Evolutionary conservation across 2,797 vertebrate species (phyloP).

Genomic region (Liasis olivaceus): DNA sequence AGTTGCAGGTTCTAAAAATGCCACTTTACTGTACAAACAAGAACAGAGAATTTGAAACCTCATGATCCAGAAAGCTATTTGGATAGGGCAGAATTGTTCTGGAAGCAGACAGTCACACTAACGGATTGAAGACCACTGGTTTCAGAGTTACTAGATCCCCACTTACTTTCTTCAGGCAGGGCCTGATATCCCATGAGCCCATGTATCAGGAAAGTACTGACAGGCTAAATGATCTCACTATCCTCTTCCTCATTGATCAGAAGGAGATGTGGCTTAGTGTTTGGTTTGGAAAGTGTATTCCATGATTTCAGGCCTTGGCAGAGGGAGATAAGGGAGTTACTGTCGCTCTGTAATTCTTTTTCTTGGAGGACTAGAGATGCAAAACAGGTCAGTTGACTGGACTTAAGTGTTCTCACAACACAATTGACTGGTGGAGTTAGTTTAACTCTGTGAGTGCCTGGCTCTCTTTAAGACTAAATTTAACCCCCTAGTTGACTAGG

Average conservation of each 20-base stretch:
- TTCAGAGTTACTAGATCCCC: not conserved
- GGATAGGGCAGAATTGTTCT: not conserved
- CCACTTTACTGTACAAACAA: not conserved
- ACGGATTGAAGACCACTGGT: not conserved
- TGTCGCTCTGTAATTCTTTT: not conserved
- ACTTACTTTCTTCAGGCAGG: not conserved
- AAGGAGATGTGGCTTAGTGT: not conserved
- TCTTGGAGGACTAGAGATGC: not conserved
- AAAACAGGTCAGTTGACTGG: not conserved
- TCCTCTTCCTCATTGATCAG: not conserved
- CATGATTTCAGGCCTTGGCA: not conserved
- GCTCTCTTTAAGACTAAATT: not conserved
- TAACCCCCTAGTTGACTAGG: not conserved
- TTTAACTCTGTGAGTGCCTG: not conserved
- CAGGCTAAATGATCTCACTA: not conserved
- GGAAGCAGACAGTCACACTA: not conserved
- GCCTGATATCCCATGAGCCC: not conserved
- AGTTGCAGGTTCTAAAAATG: not conserved
- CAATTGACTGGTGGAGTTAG: not conserved
- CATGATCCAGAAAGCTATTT: not conserved
- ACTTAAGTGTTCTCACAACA: not conserved
- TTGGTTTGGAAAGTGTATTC: not conserved
- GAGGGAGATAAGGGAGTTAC: not conserved
- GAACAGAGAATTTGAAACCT: not conserved
- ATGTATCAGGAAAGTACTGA: not conserved